These are phyloP conservation scores for Ectemnius lituratus DNA, from an alignment of 2,888 invertebrate genomes.

Conservation along the genomic window DNA sequence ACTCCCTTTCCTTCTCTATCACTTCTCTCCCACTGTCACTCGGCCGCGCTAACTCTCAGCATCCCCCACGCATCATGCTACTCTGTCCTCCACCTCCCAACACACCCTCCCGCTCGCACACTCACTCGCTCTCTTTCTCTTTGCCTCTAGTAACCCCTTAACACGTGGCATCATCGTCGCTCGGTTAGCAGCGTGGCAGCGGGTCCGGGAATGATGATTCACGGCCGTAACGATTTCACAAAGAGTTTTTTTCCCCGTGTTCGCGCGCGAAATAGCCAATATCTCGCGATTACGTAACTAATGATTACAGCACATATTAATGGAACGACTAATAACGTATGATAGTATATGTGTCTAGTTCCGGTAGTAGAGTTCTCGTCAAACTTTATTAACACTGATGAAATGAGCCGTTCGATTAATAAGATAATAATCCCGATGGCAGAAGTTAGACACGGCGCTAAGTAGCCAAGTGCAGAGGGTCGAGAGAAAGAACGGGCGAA, in stretches of 20 bases:
- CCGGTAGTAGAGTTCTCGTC: background rate
- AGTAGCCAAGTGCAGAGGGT: slow-evolving; percentile 13
- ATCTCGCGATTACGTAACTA: slow-evolving; percentile 48
- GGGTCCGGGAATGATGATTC: slow-evolving; percentile 64
- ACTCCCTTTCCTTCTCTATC: slow-evolving; percentile 54
- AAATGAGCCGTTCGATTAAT: background rate
- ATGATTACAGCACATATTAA: slow-evolving; percentile 9
- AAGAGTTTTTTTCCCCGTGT: slow-evolving; percentile 47
- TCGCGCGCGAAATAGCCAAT: slow-evolving; percentile 44
- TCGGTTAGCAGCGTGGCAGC: slow-evolving; percentile 64
- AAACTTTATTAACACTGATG: background rate
- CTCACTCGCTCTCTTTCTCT: slow-evolving; percentile 21
- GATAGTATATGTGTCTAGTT: too few species aligned
- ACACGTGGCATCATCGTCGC: slow-evolving; percentile 62
- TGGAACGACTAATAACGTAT: background rate
- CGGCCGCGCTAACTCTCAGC: slow-evolving; percentile 33
- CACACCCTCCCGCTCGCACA: slow-evolving; percentile 31
- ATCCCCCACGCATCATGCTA: slow-evolving; percentile 20
- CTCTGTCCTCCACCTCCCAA: slow-evolving; percentile 23
- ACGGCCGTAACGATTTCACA: slow-evolving; percentile 60
- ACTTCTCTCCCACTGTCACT: slow-evolving; percentile 28
- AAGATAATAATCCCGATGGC: background rate
- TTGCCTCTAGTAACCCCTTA: slow-evolving; percentile 50
- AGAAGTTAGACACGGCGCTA: background rate
- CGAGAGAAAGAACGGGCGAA: slow-evolving; percentile 33